phyloP scores from a whole-genome alignment of 2,888 invertebrate species.

The Ariolimax columbianus region DNA sequence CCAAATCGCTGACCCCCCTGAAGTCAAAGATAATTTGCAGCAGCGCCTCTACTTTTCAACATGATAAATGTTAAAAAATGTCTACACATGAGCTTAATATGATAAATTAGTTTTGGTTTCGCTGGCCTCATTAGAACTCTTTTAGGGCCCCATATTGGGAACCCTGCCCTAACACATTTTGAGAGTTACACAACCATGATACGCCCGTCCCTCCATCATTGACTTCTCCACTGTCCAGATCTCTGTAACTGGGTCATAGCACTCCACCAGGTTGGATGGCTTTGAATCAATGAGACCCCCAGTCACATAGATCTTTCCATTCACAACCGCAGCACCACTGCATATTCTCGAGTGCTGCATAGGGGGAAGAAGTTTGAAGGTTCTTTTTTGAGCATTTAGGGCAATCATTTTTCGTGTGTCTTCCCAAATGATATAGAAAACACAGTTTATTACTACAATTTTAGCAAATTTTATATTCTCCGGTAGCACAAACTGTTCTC shows the following conservation, averaged over 20 bases:
- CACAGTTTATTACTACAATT: slow-evolving; percentile 73
- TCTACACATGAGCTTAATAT: too few species aligned
- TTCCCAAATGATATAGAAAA: slow-evolving; percentile 78
- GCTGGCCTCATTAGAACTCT: too few species aligned
- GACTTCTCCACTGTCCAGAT: slow-evolving; percentile 72
- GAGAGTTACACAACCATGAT: slow-evolving; percentile 75
- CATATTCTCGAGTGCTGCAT: slow-evolving; percentile 70
- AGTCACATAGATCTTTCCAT: slow-evolving; percentile 74
- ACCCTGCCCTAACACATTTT: slow-evolving; percentile 72
- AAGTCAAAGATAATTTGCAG: too few species aligned
- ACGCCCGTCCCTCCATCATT: slow-evolving; percentile 69
- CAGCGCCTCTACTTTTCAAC: too few species aligned
- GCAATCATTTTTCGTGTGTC: slow-evolving; percentile 75
- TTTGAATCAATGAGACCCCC: slow-evolving; percentile 73
- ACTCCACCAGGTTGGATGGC: slow-evolving; percentile 71
- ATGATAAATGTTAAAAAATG: too few species aligned
- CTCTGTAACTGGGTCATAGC: slow-evolving; percentile 74
- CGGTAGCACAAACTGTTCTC: slow-evolving; percentile 77
- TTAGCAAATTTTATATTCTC: slow-evolving; percentile 74
- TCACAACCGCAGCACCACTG: slow-evolving; percentile 73
- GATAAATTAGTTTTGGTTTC: too few species aligned
- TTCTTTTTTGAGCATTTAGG: slow-evolving; percentile 74
- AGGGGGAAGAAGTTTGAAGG: slow-evolving; percentile 73
- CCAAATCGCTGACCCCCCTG: too few species aligned
- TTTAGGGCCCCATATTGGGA: too few species aligned